Percentiles rank a stretch among this genome's conserved stretches.
Conservation (phyloP, 1,140 invertebrate species). For the Panonychus citri region DNA sequence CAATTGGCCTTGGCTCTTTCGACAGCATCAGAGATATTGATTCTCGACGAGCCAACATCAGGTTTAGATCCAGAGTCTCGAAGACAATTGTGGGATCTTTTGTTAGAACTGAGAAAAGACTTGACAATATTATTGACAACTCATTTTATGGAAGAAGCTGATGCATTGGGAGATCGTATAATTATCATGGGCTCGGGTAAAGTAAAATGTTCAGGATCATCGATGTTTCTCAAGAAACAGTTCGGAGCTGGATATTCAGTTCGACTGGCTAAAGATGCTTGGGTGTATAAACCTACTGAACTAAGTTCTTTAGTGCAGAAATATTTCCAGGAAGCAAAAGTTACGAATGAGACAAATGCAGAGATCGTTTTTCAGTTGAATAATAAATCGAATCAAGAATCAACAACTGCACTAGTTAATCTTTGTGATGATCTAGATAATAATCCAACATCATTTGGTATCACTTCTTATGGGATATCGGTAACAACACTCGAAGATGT, state of each 20-base stretch:
- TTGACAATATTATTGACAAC: conserved; percentile 19
- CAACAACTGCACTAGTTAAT: too few species aligned
- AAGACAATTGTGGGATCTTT: conserved; percentile 32
- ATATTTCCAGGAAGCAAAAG: too few species aligned
- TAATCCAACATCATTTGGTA: too few species aligned
- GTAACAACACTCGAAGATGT: too few species aligned
- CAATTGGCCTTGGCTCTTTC: conserved; percentile 25
- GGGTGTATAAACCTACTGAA: too few species aligned
- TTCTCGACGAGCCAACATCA: conserved; percentile 19
- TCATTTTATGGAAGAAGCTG: conserved; percentile 21
- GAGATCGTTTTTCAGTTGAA: too few species aligned
- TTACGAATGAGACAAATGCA: too few species aligned
- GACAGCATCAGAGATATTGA: conserved; percentile 23
- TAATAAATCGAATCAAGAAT: too few species aligned
- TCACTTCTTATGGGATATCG: too few species aligned
- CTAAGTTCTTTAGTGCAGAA: too few species aligned
- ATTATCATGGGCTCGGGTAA: conserved; percentile 26
- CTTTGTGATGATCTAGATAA: too few species aligned
- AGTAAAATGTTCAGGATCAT: conserved; percentile 26
- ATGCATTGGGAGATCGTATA: conserved; percentile 16
- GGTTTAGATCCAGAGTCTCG: conserved; percentile 41
- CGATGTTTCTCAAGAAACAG: conserved; percentile 28
- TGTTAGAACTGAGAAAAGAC: conserved; percentile 14
- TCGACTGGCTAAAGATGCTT: too few species aligned
- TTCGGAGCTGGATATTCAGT: conserved; percentile 54